A percentile compares a stretch with the other conserved stretches of the same genome.
phyloP scores from a whole-genome alignment of 2,113 vertebrate genomes.

The Neotoma lepida region DNA sequence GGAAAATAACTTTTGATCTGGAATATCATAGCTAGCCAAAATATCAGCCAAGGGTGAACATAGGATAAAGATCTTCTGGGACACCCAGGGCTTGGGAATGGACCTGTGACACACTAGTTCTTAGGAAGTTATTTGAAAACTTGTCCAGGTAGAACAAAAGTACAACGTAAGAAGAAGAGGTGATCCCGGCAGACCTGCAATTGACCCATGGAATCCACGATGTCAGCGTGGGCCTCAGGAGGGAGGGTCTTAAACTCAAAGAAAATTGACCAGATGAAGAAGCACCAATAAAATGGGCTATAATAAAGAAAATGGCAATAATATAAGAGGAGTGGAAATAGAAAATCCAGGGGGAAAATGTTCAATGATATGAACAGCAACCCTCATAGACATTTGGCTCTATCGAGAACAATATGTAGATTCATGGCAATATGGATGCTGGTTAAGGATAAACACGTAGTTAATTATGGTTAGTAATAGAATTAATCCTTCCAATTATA shows the following conservation, averaged over 20 bases:
- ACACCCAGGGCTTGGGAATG: not conserved
- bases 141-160: not conserved
- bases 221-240: not conserved
- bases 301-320: not conserved
- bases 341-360: not conserved
- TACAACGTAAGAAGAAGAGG: not conserved
- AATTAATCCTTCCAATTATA: constrained; percentile 3
- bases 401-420: not conserved
- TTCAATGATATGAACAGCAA: not conserved
- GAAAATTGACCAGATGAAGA: not conserved
- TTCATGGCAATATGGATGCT: not conserved
- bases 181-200: not conserved
- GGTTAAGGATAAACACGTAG: not conserved
- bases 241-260: not conserved
- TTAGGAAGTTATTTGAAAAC: constrained; percentile 9
- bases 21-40: not conserved
- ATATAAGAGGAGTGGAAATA: not conserved
- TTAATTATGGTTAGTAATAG: not conserved
- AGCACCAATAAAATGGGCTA: not conserved
- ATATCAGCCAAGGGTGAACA: not conserved
- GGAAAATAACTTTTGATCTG: not conserved
- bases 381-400: not conserved
- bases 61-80: not conserved
- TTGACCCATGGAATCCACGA: not conserved
- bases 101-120: not conserved